These are phyloP conservation scores for Enteromius mattozi DNA, from an alignment of 2,797 vertebrate genomes.

Conservation along the genomic window DNA sequence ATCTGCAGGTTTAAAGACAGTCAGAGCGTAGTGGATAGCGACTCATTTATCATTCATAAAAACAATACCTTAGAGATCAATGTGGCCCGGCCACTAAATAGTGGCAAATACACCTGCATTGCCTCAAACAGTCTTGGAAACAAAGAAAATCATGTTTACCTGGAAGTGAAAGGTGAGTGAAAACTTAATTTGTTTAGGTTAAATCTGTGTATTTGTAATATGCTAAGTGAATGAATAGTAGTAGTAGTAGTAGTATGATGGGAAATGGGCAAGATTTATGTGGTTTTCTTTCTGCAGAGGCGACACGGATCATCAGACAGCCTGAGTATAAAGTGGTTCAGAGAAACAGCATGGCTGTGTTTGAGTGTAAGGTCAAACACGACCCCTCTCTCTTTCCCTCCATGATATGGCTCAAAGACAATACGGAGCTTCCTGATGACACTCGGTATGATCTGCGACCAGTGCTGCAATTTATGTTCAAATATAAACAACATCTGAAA, in stretches of 20 bases:
- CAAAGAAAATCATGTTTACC: conserved; percentile 87
- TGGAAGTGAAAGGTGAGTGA: conserved; percentile 94
- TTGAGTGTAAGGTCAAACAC: conserved; percentile 93
- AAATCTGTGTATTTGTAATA: neutral
- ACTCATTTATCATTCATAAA: conserved; percentile 86
- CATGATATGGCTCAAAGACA: conserved; percentile 90
- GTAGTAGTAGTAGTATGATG: neutral
- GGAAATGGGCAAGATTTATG: neutral
- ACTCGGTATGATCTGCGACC: conserved; percentile 78
- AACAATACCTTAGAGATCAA: conserved; percentile 94
- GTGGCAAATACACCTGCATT: conserved; percentile 91
- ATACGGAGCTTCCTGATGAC: conserved; percentile 82
- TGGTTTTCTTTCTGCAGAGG: conserved; percentile 77
- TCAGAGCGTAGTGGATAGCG: conserved; percentile 83
- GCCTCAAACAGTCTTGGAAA: conserved; percentile 90
- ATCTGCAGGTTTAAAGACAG: conserved; percentile 88
- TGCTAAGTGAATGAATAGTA: conserved; percentile 5
- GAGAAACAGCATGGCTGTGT: conserved; percentile 83
- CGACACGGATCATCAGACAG: conserved; percentile 91
- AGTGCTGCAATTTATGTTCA: neutral
- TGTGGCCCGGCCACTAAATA: conserved; percentile 83
- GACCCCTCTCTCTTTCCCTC: conserved; percentile 85
- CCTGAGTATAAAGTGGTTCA: conserved; percentile 89
- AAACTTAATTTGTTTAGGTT: neutral
- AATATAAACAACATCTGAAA: neutral